Conservation (phyloP, 2,888 invertebrate genomes). For the Hyalella azteca region DNA sequence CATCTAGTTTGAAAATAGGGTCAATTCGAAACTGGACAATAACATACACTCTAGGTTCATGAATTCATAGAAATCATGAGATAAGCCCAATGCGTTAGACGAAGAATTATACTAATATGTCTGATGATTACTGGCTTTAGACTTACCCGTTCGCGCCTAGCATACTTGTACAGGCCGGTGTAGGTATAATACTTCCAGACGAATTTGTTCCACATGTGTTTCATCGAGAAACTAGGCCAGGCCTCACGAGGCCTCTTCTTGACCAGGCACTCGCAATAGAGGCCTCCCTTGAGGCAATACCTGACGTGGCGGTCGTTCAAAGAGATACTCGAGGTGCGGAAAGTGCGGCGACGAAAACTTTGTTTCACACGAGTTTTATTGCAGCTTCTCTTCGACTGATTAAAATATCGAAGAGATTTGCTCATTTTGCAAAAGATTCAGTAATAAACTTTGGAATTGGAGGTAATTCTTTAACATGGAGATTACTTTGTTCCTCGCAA, state of each 20-base stretch:
- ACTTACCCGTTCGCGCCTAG: background rate
- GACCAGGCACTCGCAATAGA: conserved; percentile 4
- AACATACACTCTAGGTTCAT: too few relatives aligned
- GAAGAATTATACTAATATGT: too few relatives aligned
- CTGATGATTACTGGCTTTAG: too few relatives aligned
- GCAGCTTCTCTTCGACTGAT: background rate
- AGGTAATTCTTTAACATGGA: too few relatives aligned
- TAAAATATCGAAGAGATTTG: conserved; percentile 22
- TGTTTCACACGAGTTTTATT: background rate
- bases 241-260: too few relatives aligned
- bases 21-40: too few relatives aligned
- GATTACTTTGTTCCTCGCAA: too few relatives aligned
- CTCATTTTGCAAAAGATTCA: conserved; percentile 23
- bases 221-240: background rate
- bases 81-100: too few relatives aligned
- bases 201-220: background rate
- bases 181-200: background rate
- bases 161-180: background rate
- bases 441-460: too few relatives aligned
- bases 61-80: too few relatives aligned
- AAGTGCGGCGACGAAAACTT: background rate
- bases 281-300: background rate
- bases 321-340: background rate
- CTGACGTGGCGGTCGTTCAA: background rate
- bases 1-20: too few relatives aligned